Evolutionary conservation across 2,888 invertebrate species (phyloP).

Genomic region (Drosophila quinaria): DNA sequence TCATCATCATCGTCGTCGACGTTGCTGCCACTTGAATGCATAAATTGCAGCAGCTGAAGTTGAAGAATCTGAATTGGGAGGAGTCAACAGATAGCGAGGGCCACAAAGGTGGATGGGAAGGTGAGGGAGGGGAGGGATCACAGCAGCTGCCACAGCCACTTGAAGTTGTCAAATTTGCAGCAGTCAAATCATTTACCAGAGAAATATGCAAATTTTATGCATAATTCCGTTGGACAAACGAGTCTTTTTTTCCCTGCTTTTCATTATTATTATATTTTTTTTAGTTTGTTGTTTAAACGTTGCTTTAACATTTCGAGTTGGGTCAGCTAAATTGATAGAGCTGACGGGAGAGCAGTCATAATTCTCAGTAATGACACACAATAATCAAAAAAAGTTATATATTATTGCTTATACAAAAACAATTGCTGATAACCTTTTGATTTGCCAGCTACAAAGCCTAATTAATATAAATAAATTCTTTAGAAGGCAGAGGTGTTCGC

Average conservation of each 20-base stretch:
- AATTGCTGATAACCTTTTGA: conserved; percentile 14
- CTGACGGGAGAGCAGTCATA: not conserved
- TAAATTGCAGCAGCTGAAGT: conserved; percentile 72
- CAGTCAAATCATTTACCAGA: conserved; percentile 68
- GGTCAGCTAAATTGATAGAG: conserved; percentile 7
- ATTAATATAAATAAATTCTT: too few species aligned
- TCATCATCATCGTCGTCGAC: conserved; percentile 59
- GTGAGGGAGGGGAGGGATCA: not conserved
- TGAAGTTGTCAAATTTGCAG: conserved; percentile 75
- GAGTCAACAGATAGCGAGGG: conserved; percentile 7
- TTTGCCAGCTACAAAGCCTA: too few species aligned
- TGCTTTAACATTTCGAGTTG: conserved; percentile 35
- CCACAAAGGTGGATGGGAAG: not conserved
- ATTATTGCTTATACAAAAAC: not conserved
- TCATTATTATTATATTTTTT: conserved; percentile 8
- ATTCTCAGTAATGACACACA: not conserved
- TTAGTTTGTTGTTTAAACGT: conserved; percentile 16
- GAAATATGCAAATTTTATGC: conserved; percentile 64
- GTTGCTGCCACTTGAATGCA: conserved; percentile 74
- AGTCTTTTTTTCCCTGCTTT: conserved; percentile 17
- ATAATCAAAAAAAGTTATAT: not conserved
- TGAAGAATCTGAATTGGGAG: conserved; percentile 56
- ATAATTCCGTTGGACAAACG: conserved; percentile 50
- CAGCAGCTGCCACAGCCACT: conserved; percentile 61
- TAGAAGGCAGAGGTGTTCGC: too few species aligned